Base-by-base conservation (phyloP, 53 echinoderm and acorn worm species). In the Hippasteria phrygiana region DNA sequence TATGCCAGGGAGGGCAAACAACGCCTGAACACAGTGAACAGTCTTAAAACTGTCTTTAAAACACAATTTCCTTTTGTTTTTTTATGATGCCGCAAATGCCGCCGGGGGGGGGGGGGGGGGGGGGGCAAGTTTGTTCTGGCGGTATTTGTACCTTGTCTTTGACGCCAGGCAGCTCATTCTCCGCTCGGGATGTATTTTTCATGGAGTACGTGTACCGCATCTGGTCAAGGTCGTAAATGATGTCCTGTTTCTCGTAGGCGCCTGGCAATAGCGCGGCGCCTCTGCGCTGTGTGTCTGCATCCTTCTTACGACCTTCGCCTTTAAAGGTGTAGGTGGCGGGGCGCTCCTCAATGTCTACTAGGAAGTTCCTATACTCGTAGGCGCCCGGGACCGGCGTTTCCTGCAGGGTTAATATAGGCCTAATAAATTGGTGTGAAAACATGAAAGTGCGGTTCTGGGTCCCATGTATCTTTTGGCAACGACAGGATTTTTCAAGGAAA, bases 341-440 rank as follows among this genome's bases (percentile, higher is more conserved):
- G 29, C 94, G 91, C 43, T 56, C 90, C 41, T 96, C 99, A 35
- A 99, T 72, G 69, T 94, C 99, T 26, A 55, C 76, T n/a, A 99
- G 78, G 66, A 99, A 99, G 28, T 90, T 75, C 31, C 94, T 87
- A 10, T 59, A 69, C 1, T 90, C 96, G 62, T 99, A 99, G 38
- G 99, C 87, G 29, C 99, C 99, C 2, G 99, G 99, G 4, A 93
- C 83, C 0, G 99, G 99, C 5, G 99, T 99, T 77, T 96, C 95
- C 95, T 95, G 32, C 10, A 42, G 18, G 29, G 80, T 39, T 16
- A 75, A 43, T 55, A 90, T 22, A 11, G 9, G 2, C 20, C 18
- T 3, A 73, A 43, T 73, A 0, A 70, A 0, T 24, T 26, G 0
- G 17, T 14, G 34, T n/a, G n/a, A n/a, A n/a, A n/a, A n/a, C n/a